Evolutionary conservation across 2,797 vertebrate genomes (phyloP).

Genomic region (Chaenodraco wilsoni): DNA sequence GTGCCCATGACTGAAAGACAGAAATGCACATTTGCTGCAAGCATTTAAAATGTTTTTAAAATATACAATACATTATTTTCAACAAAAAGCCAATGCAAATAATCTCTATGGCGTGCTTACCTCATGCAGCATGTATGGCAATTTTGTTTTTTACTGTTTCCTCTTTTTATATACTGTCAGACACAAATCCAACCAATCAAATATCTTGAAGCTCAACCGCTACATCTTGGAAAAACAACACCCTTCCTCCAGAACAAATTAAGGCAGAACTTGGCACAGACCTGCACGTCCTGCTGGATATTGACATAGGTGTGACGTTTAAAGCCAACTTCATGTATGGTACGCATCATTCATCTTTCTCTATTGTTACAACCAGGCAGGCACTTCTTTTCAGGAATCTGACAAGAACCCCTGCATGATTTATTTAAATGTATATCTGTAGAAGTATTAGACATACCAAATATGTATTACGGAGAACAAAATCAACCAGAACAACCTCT

Average conservation of each 20-base stretch:
- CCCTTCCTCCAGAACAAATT: slow-evolving; percentile 63
- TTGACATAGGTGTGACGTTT: slow-evolving; percentile 52
- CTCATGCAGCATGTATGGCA: slow-evolving; percentile 33
- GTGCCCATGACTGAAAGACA: slow-evolving; percentile 74
- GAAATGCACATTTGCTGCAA: background rate
- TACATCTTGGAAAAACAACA: slow-evolving; percentile 24
- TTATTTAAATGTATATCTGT: background rate
- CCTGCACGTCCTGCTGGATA: slow-evolving; percentile 37
- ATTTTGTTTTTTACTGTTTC: background rate
- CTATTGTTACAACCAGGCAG: slow-evolving; percentile 12
- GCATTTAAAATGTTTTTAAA: background rate
- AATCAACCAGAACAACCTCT: background rate
- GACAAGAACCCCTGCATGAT: background rate
- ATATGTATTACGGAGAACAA: background rate
- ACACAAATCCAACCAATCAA: slow-evolving; percentile 35
- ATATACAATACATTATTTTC: background rate
- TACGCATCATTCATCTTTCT: slow-evolving; percentile 5
- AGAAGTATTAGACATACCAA: background rate
- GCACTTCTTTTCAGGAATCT: background rate
- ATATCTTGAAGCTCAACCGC: background rate
- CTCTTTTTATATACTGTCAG: slow-evolving; percentile 50
- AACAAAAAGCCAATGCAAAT: background rate
- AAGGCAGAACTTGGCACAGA: slow-evolving; percentile 42
- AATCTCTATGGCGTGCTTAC: slow-evolving; percentile 43
- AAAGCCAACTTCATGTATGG: background rate